Evolutionary conservation across 2,113 vertebrate species (phyloP), one percentile per base, ranked within the genome.

Genomic region (Menura novaehollandiae): DNA sequence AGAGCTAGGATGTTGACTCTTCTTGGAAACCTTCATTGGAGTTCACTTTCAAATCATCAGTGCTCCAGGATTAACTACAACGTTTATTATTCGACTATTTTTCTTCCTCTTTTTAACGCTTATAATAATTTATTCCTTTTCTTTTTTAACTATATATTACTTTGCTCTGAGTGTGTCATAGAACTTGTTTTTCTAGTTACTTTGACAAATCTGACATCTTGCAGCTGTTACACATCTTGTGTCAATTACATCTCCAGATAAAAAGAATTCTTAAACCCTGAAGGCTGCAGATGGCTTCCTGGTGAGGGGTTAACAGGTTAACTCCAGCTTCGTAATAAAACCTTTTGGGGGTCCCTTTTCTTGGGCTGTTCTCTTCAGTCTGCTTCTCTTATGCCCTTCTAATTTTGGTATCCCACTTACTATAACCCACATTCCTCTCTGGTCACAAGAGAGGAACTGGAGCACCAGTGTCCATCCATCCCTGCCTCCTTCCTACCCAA

Each of bases 241-340:
- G 95, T 90, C 76, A 83, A 94, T 97, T 97, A 94, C 60, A 66
- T 51, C 39, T 95, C 90, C 46, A 96, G 90, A 95, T 96, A 96
- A 96, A 97, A 96, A 93, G 96, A 92, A 96, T 97, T 96, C 93
- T 95, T 92, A 96, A 81, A 89, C 69, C 23, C 86, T 58, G 73
- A 94, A 92, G 91, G 79, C 92, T 93, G 79, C 95, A 96, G 92
- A 96, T 93, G 94, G 92, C 93, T 96, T 96, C 91, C 89, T 95
- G 84, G 76, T 68, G 85, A 96, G 93, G 68, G 92, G 95, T 93
- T 96, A 95, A 96, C 47, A 49, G 93, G 92, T 95, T 95, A 96
- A 97, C 60, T 84, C 64, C 83, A 96, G 80, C 37, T 89, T 88
- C 2, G 0, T 52, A 67, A 72, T 72, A 83, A 95, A 87, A 41